Conservation (phyloP, 2,888 invertebrate genomes). For the Seira ritae region DNA sequence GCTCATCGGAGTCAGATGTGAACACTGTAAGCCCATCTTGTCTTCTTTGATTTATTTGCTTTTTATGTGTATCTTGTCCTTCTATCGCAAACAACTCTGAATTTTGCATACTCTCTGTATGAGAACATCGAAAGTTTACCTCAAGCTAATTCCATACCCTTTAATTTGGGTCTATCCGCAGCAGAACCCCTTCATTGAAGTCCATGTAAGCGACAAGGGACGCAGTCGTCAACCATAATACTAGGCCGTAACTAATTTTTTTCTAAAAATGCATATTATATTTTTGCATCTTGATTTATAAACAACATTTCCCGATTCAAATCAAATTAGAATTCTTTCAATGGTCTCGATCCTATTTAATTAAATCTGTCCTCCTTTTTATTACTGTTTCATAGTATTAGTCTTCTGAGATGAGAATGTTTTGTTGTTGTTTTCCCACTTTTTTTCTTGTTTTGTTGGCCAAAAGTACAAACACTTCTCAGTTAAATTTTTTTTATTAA, state of each 20-base stretch:
- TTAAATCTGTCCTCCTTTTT: not conserved
- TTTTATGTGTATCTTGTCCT: not conserved
- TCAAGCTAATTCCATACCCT: too few relatives aligned
- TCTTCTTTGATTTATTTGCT: conserved; percentile 21
- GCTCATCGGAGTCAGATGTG: conserved; percentile 66
- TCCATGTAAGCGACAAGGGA: conserved; percentile 78
- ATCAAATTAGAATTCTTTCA: conserved; percentile 12
- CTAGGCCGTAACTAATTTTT: too few relatives aligned
- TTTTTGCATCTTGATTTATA: conserved; percentile 51
- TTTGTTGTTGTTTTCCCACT: not conserved
- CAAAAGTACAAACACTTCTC: conserved; percentile 63
- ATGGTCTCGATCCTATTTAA: conserved; percentile 34
- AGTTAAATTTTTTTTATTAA: conserved; percentile 25
- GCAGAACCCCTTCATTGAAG: conserved; percentile 81
- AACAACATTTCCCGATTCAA: not conserved
- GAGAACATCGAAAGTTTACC: too few relatives aligned
- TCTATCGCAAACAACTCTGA: too few relatives aligned
- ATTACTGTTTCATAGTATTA: not conserved
- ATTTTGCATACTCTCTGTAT: too few relatives aligned
- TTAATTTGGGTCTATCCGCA: conserved; percentile 41
- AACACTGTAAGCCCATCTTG: conserved; percentile 69
- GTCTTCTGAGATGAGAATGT: not conserved
- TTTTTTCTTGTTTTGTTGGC: conserved; percentile 41
- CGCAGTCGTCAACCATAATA: conserved; percentile 84
- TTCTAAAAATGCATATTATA: conserved; percentile 42